Conservation (phyloP, 2,888 invertebrate species). For the Machimus atricapillus region DNA sequence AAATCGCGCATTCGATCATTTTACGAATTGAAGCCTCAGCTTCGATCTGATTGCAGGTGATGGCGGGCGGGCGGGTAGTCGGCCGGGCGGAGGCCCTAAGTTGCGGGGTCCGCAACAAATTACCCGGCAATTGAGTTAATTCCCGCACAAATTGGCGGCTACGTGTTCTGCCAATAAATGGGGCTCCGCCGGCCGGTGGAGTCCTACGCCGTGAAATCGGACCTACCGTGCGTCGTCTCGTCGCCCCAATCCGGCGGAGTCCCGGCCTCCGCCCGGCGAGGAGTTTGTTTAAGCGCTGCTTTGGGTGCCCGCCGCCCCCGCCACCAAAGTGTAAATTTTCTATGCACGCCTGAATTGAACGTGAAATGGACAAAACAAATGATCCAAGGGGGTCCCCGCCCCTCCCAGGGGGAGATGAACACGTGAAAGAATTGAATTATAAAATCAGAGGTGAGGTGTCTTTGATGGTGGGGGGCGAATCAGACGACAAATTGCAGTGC, state of each 20-base stretch:
- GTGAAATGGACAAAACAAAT: constrained; percentile 10
- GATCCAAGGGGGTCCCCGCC: background rate
- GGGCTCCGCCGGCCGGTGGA: background rate
- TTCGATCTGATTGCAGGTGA: background rate
- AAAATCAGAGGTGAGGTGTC: background rate
- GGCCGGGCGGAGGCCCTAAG: background rate
- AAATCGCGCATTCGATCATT: background rate
- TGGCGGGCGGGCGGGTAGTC: background rate
- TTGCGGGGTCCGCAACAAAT: constrained; percentile 15
- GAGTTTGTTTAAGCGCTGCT: background rate
- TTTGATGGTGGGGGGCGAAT: background rate
- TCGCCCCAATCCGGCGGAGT: background rate
- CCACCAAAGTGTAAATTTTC: constrained; percentile 1
- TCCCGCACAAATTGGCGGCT: constrained; percentile 17
- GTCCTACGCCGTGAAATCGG: background rate
- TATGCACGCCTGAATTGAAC: constrained; percentile 5
- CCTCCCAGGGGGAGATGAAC: background rate
- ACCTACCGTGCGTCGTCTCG: background rate
- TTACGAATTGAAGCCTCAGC: background rate
- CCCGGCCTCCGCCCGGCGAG: background rate
- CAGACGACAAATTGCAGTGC: constrained; percentile 5
- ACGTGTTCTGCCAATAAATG: constrained; percentile 26
- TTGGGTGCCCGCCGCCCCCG: background rate
- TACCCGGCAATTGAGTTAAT: constrained; percentile 37
- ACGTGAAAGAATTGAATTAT: background rate